Percentiles rank a stretch among this genome's conserved stretches.
These are phyloP conservation scores for Anisognathus igniventris DNA, from an alignment of 2,797 vertebrate species.

Conservation along the genomic window DNA sequence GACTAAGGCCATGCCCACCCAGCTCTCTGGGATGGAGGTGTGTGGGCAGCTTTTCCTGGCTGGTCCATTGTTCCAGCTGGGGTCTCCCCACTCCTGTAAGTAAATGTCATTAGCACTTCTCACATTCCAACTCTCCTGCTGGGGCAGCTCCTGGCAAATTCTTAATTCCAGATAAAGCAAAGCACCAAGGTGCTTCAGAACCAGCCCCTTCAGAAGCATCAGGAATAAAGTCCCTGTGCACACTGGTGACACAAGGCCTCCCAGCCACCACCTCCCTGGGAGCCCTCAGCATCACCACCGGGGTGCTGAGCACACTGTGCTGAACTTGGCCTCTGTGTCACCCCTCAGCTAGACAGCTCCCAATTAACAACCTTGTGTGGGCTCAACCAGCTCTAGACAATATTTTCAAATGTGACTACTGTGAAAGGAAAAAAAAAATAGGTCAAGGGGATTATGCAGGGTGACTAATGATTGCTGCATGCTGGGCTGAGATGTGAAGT, in stretches of 20 bases:
- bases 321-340: slow-evolving; percentile 9
- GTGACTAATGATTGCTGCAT: slow-evolving; percentile 45
- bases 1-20: background rate
- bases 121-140: background rate
- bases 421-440: slow-evolving; percentile 14
- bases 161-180: background rate
- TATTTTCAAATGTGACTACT: slow-evolving; percentile 33
- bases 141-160: background rate
- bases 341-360: background rate
- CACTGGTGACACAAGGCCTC: background rate
- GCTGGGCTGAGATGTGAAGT: slow-evolving; percentile 36
- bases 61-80: background rate
- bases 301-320: background rate
- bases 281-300: background rate
- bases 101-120: background rate
- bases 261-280: background rate
- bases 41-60: background rate
- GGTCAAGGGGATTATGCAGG: slow-evolving; percentile 50
- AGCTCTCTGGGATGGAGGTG: background rate
- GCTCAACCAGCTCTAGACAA: background rate
- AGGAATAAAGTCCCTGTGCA: background rate
- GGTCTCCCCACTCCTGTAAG: background rate
- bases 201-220: background rate
- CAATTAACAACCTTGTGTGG: slow-evolving; percentile 12
- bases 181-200: background rate